phyloP scores from a whole-genome alignment of 1,140 invertebrate species.

The Proales similis region DNA sequence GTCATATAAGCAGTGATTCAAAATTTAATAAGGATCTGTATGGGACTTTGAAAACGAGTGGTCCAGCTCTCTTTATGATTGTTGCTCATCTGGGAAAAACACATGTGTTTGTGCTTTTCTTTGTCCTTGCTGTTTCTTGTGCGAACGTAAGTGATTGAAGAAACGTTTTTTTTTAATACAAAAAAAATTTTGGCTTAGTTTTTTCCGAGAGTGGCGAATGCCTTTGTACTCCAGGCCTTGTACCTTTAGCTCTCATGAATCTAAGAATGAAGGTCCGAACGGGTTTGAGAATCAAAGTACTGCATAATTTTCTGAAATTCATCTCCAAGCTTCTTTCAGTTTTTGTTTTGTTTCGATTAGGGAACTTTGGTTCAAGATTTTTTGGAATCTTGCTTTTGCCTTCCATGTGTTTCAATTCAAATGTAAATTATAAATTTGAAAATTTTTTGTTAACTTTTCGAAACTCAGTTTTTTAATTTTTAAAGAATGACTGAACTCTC shows the following conservation, averaged over 20 bases:
- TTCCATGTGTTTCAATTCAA: conserved; percentile 26
- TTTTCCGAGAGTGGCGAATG: conserved; percentile 33
- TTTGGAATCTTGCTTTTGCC: conserved; percentile 4
- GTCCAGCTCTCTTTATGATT: conserved; percentile 3
- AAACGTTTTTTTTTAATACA: neutral
- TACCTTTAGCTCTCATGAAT: neutral
- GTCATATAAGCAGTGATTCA: no score
- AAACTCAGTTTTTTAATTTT: neutral
- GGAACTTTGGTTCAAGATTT: conserved; percentile 24
- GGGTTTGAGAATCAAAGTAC: conserved; percentile 37
- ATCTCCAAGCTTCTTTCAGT: no score
- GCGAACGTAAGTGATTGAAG: conserved; percentile 17
- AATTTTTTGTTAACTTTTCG: neutral
- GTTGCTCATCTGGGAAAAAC: conserved; percentile 21
- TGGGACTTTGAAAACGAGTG: conserved; percentile 37
- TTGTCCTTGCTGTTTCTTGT: conserved; percentile 35
- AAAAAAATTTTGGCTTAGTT: neutral
- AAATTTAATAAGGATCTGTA: no score
- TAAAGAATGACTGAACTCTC: conserved; percentile 16
- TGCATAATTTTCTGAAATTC: no score
- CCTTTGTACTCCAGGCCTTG: conserved; percentile 25
- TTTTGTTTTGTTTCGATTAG: no score
- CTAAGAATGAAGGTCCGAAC: conserved; percentile 24
- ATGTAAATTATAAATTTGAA: no score
- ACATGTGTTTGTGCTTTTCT: conserved; percentile 35